Conservation (phyloP, 2,113 vertebrate genomes). For the Elanus axillaris region DNA sequence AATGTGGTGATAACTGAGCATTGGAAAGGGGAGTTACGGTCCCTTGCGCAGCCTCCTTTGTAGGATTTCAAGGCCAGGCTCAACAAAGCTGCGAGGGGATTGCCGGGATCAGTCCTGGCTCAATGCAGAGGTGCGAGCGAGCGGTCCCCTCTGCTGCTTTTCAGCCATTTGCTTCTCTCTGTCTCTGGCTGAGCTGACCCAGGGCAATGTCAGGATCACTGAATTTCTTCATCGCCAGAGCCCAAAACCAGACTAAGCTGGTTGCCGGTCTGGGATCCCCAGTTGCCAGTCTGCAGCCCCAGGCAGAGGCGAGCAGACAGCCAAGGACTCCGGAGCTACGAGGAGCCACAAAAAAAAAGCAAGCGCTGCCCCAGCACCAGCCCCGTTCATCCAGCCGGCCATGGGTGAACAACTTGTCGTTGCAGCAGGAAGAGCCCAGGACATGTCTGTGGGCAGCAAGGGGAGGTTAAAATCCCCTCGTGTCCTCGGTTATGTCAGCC, state of each 20-base stretch:
- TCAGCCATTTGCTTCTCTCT: background rate
- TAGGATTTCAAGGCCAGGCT: background rate
- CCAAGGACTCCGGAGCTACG: background rate
- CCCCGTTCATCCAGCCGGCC: background rate
- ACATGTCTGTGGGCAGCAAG: background rate
- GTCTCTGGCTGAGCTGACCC: background rate
- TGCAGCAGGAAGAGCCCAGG: background rate
- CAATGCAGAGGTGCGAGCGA: fast-evolving
- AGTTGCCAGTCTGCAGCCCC: background rate
- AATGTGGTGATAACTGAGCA: background rate
- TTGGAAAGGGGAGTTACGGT: background rate
- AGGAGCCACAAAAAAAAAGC: background rate
- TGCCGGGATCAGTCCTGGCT: background rate
- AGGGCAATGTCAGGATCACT: fast-evolving
- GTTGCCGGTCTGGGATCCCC: background rate
- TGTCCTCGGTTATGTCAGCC: fast-evolving
- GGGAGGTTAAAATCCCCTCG: background rate
- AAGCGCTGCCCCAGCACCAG: background rate
- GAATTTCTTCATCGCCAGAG: background rate
- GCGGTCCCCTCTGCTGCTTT: background rate
- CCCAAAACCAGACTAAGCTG: background rate
- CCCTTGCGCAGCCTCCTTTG: background rate
- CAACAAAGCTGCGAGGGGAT: fast-evolving
- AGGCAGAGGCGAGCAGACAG: background rate
- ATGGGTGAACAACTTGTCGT: fast-evolving